A percentile compares a stretch with the other conserved stretches of the same genome.
Evolutionary conservation across 2,797 vertebrate genomes (phyloP).

Genomic region (Sebastes elongatus): DNA sequence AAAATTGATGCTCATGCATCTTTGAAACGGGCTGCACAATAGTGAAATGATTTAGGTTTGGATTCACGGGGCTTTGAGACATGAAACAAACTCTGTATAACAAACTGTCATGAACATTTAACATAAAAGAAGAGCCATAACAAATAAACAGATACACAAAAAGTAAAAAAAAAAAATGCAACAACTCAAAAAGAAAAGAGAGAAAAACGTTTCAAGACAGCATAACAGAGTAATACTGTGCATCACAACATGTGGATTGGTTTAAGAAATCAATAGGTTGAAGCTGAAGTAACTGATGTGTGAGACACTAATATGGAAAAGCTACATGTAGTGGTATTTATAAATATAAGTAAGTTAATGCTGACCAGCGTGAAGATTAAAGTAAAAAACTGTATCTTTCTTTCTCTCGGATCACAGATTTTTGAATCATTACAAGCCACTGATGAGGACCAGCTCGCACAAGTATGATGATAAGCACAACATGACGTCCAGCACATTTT

Average conservation of each 20-base stretch:
- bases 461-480: constrained; percentile 29
- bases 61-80: not conserved
- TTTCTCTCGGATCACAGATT: constrained; percentile 28
- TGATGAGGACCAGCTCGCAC: constrained; percentile 32
- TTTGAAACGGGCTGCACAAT: constrained; percentile 7
- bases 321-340: not conserved
- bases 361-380: not conserved
- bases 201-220: not conserved
- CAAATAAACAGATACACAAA: constrained; percentile 1
- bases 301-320: not conserved
- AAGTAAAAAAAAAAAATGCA: not conserved
- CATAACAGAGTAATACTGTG: not conserved
- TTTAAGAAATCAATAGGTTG: not conserved
- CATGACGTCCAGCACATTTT: constrained; percentile 16
- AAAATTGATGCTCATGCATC: constrained; percentile 1
- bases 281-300: not conserved
- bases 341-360: not conserved
- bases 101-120: not conserved
- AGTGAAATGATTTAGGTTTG: constrained; percentile 11
- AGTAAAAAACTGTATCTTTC: constrained; percentile 9
- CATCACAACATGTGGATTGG: not conserved
- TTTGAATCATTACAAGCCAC: constrained; percentile 17
- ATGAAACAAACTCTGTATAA: constrained; percentile 10
- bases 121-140: constrained; percentile 11
- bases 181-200: not conserved